Evolutionary conservation across 1,140 invertebrate genomes (phyloP).

Genomic region (Pseudomyrmex flavicornis): DNA sequence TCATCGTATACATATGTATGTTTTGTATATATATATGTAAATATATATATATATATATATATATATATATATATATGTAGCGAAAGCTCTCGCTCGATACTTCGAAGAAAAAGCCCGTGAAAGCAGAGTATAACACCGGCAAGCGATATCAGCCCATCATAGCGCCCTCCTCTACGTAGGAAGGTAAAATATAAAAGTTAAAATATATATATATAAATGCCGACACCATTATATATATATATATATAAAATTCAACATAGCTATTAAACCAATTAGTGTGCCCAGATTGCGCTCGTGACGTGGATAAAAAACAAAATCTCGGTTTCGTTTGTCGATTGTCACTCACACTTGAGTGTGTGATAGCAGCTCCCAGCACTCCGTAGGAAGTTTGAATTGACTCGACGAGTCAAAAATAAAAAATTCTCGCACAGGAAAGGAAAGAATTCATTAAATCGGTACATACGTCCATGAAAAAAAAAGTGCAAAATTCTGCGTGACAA

Average conservation of each 20-base stretch:
- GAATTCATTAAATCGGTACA: neutral
- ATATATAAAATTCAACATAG: conserved; percentile 63
- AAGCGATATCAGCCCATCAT: conserved; percentile 79
- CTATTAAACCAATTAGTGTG: conserved; percentile 70
- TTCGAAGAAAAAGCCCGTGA: conserved; percentile 71
- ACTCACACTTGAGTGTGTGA: conserved; percentile 13
- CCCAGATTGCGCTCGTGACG: conserved; percentile 65
- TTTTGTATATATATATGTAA: conserved; percentile 29
- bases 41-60: conserved; percentile 49
- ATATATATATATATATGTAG: conserved; percentile 57
- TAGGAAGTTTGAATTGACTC: neutral
- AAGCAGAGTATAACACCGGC: conserved; percentile 78
- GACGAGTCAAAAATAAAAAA: neutral
- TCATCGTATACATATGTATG: conserved; percentile 27
- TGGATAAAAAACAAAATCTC: conserved; percentile 41
- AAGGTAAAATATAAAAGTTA: too few species aligned
- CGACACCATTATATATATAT: conserved; percentile 51
- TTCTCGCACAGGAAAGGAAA: neutral
- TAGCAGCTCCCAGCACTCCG: conserved; percentile 42
- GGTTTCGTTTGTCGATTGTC: neutral
- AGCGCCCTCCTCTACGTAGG: conserved; percentile 66
- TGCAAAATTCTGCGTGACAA: neutral
- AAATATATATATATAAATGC: conserved; percentile 49
- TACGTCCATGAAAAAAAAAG: conserved; percentile 1
- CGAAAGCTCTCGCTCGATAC: conserved; percentile 66